A percentile compares a stretch with the other conserved stretches of the same genome.
phyloP scores from a whole-genome alignment of 2,113 vertebrate species.

The Cephalopterus ornatus region DNA sequence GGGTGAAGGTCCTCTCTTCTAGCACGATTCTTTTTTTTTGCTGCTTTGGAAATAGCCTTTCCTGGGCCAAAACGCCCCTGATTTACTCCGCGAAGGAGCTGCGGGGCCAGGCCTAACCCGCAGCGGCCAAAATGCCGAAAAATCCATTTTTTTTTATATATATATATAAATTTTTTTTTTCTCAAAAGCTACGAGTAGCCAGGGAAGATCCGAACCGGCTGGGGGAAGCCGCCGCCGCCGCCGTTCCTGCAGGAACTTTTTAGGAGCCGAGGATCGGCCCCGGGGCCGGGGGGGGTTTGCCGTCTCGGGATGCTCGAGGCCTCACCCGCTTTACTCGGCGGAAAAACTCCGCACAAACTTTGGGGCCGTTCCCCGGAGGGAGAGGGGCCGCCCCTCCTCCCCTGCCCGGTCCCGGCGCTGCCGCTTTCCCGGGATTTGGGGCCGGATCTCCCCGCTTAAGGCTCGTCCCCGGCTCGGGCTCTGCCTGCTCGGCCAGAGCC shows the following conservation, averaged over 20 bases:
- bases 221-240: neutral
- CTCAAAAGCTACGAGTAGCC: neutral
- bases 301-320: too few species aligned
- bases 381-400: neutral
- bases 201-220: neutral
- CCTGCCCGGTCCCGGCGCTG: neutral
- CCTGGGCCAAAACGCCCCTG: neutral
- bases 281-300: accelerated
- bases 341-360: neutral
- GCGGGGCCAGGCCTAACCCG: neutral
- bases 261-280: neutral
- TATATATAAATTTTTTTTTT: too few species aligned
- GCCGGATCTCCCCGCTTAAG: neutral
- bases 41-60: neutral
- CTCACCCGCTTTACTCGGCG: neutral
- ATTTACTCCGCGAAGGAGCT: neutral
- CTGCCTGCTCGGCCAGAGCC: constrained; percentile 25
- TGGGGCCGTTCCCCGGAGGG: neutral
- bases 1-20: neutral
- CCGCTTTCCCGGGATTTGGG: neutral
- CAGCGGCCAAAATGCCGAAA: neutral
- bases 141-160: accelerated
- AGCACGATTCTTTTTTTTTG: neutral
- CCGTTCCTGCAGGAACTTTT: neutral
- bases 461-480: neutral